Conservation (phyloP, 1,140 invertebrate species). For the Bombus cullumanus region DNA sequence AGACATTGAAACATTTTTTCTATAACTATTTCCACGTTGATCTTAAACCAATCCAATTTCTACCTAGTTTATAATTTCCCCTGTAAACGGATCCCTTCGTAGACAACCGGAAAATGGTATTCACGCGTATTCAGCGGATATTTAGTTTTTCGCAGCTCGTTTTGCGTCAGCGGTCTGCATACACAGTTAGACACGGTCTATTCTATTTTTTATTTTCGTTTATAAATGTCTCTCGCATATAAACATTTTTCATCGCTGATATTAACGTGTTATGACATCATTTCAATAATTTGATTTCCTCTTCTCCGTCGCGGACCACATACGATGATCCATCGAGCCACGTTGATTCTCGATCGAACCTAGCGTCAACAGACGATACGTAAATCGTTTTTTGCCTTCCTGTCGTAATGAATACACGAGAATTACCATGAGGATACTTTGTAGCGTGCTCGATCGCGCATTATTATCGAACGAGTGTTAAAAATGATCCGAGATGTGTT, state of each 20-base stretch:
- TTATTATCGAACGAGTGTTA: conserved; percentile 40
- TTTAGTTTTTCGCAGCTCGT: background rate
- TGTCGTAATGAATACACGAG: background rate
- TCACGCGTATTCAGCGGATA: background rate
- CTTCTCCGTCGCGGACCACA: background rate
- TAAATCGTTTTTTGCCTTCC: background rate
- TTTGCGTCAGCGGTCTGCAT: background rate
- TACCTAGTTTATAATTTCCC: background rate
- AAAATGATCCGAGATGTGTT: conserved; percentile 49
- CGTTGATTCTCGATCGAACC: background rate
- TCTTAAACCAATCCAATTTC: background rate
- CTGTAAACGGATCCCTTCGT: background rate
- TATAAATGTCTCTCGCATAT: background rate
- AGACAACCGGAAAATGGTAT: too few species aligned
- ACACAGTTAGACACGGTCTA: background rate
- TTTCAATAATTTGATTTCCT: background rate
- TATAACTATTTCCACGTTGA: accelerated
- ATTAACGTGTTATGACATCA: background rate
- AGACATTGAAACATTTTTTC: background rate
- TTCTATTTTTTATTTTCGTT: background rate
- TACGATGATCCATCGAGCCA: background rate
- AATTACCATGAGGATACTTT: background rate
- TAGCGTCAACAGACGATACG: background rate
- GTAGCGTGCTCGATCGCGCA: conserved; percentile 3
- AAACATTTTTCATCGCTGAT: background rate